These are phyloP conservation scores for Euura saliciscinereae DNA, from an alignment of 1,140 invertebrate species.

Conservation along the genomic window DNA sequence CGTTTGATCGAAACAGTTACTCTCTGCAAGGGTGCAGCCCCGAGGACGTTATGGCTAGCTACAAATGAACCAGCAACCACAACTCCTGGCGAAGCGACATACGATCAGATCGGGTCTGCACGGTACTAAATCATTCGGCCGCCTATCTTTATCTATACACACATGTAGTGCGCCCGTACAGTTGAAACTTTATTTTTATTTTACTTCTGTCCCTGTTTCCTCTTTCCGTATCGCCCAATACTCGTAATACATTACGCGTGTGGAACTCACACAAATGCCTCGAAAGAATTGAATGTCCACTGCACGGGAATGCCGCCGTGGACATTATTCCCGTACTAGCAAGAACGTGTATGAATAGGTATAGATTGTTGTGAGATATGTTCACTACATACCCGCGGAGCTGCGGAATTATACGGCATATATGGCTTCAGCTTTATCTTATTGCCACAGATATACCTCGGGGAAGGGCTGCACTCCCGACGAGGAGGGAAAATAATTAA, in stretches of 20 bases:
- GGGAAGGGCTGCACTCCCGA: background rate
- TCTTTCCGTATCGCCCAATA: background rate
- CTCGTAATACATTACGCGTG: background rate
- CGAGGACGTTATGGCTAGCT: background rate
- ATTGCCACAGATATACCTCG: slow-evolving; percentile 10
- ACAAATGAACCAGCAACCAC: background rate
- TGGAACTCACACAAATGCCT: background rate
- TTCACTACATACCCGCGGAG: no score
- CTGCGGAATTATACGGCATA: slow-evolving; percentile 19
- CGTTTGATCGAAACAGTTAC: background rate
- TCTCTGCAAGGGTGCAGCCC: background rate
- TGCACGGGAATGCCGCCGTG: background rate
- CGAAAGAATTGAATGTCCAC: background rate
- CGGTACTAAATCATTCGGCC: slow-evolving; percentile 1
- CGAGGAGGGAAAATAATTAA: slow-evolving; percentile 12
- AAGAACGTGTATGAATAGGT: slow-evolving; percentile 11
- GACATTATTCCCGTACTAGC: background rate
- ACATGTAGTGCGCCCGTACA: background rate
- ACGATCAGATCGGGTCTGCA: background rate
- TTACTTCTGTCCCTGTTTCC: background rate
- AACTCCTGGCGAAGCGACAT: background rate
- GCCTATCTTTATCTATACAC: background rate
- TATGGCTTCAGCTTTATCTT: slow-evolving; percentile 20
- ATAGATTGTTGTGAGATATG: slow-evolving; percentile 10
- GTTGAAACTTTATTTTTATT: no score